Percentiles rank a stretch among this genome's conserved stretches.
Evolutionary conservation across 2,888 invertebrate genomes (phyloP).

Genomic region (Sinelater perroti): DNA sequence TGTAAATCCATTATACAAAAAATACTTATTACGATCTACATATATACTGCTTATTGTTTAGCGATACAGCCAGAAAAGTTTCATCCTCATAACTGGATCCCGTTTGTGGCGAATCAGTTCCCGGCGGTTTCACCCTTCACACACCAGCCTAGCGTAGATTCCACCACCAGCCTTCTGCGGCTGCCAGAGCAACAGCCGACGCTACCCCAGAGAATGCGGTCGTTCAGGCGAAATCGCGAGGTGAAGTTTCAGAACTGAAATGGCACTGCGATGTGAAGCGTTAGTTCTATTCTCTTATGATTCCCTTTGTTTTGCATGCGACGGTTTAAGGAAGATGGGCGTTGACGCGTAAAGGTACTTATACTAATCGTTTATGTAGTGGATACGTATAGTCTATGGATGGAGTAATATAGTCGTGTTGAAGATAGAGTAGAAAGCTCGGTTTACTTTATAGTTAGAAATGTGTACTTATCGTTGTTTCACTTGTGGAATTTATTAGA

Average conservation of each 20-base stretch:
- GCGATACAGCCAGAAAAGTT: conserved; percentile 64
- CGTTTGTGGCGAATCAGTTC: conserved; percentile 77
- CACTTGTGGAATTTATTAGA: too few relatives aligned
- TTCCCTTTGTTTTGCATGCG: too few relatives aligned
- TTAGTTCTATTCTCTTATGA: background rate
- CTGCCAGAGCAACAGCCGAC: conserved; percentile 49
- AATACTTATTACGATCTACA: too few relatives aligned
- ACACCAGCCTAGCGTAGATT: conserved; percentile 30
- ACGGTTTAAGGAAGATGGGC: too few relatives aligned
- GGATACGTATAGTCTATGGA: too few relatives aligned
- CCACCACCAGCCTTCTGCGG: conserved; percentile 64
- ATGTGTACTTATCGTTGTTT: too few relatives aligned
- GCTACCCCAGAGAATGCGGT: conserved; percentile 58
- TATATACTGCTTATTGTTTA: conserved; percentile 46
- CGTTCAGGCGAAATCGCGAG: conserved; percentile 63
- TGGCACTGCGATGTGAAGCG: background rate
- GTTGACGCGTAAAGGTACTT: too few relatives aligned
- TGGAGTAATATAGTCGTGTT: too few relatives aligned
- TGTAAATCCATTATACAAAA: too few relatives aligned
- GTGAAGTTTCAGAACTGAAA: conserved; percentile 60
- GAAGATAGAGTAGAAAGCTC: too few relatives aligned
- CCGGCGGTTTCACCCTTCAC: conserved; percentile 73
- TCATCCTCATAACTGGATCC: conserved; percentile 70
- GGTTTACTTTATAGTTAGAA: too few relatives aligned
- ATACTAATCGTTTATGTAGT: too few relatives aligned